These are phyloP conservation scores for Dynastes grantii DNA, from an alignment of 2,888 invertebrate species.

Conservation along the genomic window DNA sequence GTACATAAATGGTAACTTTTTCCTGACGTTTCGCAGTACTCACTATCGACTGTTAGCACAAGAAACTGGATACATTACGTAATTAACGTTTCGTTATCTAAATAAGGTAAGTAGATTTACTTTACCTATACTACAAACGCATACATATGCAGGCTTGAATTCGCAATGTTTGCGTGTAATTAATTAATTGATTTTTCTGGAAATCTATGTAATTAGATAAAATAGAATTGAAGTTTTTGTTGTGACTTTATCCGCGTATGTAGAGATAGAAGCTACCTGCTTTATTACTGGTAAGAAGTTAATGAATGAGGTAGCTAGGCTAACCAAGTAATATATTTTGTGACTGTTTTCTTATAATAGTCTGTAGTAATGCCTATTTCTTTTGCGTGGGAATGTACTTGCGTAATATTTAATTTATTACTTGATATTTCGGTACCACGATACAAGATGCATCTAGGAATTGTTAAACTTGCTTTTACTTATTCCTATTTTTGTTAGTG, in stretches of 20 bases:
- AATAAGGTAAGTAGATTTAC: constrained; percentile 21
- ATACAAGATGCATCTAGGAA: not conserved
- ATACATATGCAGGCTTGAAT: not conserved
- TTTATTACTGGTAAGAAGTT: no score
- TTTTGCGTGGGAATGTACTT: not conserved
- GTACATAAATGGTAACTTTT: constrained; percentile 17
- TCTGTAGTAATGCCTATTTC: no score
- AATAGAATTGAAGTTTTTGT: constrained; percentile 12
- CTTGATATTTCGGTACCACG: no score
- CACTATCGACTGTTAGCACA: not conserved
- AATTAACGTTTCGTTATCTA: constrained; percentile 32
- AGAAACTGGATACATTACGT: constrained; percentile 22
- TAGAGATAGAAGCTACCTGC: no score
- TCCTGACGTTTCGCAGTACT: constrained; percentile 1
- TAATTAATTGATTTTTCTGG: constrained; percentile 23
- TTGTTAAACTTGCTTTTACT: not conserved
- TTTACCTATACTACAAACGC: not conserved
- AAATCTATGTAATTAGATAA: constrained; percentile 23
- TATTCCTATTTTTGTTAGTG: no score
- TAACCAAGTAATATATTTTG: no score
- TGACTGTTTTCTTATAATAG: no score
- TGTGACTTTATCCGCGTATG: not conserved
- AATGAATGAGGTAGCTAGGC: no score
- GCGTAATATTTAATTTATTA: not conserved
- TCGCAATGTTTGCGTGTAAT: constrained; percentile 3